phyloP scores from a whole-genome alignment of 2,113 vertebrate genomes.

The Talpa occidentalis region DNA sequence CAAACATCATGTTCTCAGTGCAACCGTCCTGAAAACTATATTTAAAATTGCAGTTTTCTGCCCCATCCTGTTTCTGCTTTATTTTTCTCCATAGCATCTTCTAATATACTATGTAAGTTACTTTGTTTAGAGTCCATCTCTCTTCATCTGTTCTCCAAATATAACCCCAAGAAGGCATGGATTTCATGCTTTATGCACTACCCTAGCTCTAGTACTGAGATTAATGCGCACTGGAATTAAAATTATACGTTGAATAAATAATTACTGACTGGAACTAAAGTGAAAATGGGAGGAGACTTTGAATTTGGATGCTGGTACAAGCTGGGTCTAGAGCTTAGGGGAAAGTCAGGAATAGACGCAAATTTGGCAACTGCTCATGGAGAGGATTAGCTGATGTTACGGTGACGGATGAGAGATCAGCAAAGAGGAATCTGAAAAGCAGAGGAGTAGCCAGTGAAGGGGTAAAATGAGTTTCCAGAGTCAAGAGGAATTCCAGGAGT shows the following conservation, averaged over 20 bases:
- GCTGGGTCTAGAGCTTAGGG: background rate
- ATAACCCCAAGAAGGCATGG: background rate
- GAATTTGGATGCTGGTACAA: background rate
- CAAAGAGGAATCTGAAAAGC: background rate
- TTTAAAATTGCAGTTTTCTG: background rate
- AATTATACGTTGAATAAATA: background rate
- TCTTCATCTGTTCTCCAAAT: background rate
- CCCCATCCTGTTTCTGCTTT: background rate
- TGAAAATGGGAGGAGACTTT: background rate
- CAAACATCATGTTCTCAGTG: background rate
- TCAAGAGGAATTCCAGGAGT: background rate
- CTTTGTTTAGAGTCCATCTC: background rate
- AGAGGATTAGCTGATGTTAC: background rate
- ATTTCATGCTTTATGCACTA: background rate
- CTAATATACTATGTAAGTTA: background rate
- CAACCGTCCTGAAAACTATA: background rate
- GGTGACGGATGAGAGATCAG: background rate
- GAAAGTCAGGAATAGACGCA: background rate
- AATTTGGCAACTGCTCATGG: background rate
- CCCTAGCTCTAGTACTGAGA: background rate
- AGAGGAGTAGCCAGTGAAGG: background rate
- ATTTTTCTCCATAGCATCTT: background rate
- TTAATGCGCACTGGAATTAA: background rate
- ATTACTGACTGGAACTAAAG: background rate
- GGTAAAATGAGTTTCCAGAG: background rate